Evolutionary conservation across 2,797 vertebrate species (phyloP).

Genomic region (Leptoclinus maculatus): DNA sequence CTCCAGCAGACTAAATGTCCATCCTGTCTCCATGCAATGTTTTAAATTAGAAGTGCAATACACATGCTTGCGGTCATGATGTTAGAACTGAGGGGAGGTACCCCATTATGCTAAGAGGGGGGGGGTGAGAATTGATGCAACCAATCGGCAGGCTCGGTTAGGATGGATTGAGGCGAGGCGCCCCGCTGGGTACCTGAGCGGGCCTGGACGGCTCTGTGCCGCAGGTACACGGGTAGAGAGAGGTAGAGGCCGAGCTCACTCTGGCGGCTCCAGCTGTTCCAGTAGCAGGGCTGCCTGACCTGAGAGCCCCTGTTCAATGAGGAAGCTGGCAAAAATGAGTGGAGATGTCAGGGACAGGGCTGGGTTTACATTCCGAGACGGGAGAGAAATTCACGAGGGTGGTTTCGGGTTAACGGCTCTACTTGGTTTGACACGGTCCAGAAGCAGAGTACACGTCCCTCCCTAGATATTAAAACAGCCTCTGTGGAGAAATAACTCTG

Average conservation of each 20-base stretch:
- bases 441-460: constrained; percentile 20
- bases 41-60: constrained; percentile 25
- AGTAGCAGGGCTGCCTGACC: constrained; percentile 69
- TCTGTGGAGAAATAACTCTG: constrained; percentile 5
- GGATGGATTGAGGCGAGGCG: background rate
- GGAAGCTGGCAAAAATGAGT: constrained; percentile 76
- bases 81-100: constrained; percentile 43
- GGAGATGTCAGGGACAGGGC: constrained; percentile 62
- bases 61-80: constrained; percentile 54
- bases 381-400: constrained; percentile 36
- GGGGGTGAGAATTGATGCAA: constrained; percentile 16
- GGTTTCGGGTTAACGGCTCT: constrained; percentile 1
- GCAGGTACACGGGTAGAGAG: constrained; percentile 77
- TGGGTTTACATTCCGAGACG: constrained; percentile 55
- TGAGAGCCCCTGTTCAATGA: constrained; percentile 72
- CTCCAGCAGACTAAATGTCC: background rate
- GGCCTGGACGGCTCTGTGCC: constrained; percentile 58
- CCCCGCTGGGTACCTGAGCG: constrained; percentile 72
- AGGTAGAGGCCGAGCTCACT: constrained; percentile 73
- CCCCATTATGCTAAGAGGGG: constrained; percentile 4
- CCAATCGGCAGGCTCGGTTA: constrained; percentile 27
- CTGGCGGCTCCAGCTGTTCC: constrained; percentile 77
- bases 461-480: background rate
- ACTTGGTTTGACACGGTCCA: constrained; percentile 36
- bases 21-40: constrained; percentile 57